These are phyloP conservation scores for Danio aesculapii DNA, from an alignment of 2,797 vertebrate genomes.

Conservation along the genomic window DNA sequence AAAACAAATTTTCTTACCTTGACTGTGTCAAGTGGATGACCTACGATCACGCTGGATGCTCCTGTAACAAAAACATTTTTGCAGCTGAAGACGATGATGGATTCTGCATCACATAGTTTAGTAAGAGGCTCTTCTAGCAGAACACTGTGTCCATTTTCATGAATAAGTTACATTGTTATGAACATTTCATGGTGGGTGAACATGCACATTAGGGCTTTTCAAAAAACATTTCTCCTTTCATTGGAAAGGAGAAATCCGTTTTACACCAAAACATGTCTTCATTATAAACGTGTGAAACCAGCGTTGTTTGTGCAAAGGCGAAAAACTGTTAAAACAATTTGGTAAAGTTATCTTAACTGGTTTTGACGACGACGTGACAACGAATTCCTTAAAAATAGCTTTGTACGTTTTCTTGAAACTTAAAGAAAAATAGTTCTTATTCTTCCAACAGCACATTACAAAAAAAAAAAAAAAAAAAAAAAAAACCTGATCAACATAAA, in stretches of 20 bases:
- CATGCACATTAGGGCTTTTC: conserved; percentile 32
- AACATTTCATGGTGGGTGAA: conserved; percentile 37
- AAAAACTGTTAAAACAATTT: neutral
- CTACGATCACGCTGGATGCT: conserved; percentile 90
- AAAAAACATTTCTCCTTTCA: neutral
- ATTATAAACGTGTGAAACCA: neutral
- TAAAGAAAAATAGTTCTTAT: neutral
- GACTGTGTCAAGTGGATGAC: conserved; percentile 95
- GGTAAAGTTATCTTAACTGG: neutral
- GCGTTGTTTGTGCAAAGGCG: neutral
- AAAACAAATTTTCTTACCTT: conserved; percentile 79
- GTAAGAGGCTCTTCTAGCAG: conserved; percentile 14
- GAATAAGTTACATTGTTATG: conserved; percentile 54
- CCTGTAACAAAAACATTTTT: conserved; percentile 76
- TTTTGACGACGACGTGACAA: neutral
- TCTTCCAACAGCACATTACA: neutral
- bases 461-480: neutral
- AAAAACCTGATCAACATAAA: conserved; percentile 1
- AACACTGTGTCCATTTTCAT: conserved; percentile 26
- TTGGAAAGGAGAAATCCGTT: neutral
- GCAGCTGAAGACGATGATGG: neutral
- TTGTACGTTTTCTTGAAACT: neutral
- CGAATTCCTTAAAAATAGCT: neutral
- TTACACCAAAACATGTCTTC: neutral
- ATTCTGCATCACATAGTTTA: neutral